Percentiles rank a stretch among this genome's conserved stretches.
These are phyloP conservation scores for Brachionus sp. DNA, from an alignment of 1,140 invertebrate genomes.

Conservation along the genomic window DNA sequence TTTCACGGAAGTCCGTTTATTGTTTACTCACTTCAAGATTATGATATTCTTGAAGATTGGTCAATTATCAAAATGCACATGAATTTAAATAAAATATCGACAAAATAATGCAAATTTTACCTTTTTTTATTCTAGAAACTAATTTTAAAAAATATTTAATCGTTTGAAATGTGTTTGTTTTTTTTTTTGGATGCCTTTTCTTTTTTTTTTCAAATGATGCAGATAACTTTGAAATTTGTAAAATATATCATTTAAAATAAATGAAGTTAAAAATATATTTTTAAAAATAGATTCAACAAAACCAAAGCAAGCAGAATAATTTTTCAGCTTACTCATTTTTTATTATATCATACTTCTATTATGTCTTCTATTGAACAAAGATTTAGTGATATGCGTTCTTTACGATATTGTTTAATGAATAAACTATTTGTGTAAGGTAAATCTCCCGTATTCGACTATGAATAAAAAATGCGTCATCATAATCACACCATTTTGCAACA, in stretches of 20 bases:
- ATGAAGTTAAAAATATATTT: neutral
- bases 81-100: constrained; percentile 6
- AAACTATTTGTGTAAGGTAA: too few relatives aligned
- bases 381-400: too few relatives aligned
- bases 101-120: neutral
- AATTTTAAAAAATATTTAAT: neutral
- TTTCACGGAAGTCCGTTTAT: constrained; percentile 14
- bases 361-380: too few relatives aligned
- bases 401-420: too few relatives aligned
- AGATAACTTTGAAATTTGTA: neutral
- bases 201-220: neutral
- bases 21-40: constrained; percentile 41
- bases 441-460: too few relatives aligned
- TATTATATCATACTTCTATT: too few relatives aligned
- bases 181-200: neutral
- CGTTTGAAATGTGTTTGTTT: neutral
- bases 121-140: neutral
- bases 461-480: too few relatives aligned
- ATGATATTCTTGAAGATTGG: constrained; percentile 44
- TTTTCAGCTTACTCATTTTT: too few relatives aligned
- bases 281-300: neutral
- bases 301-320: too few relatives aligned
- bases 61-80: constrained; percentile 43
- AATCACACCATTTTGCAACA: too few relatives aligned
- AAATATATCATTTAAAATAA: neutral